Percentiles rank a stretch among this genome's conserved stretches.
Evolutionary conservation across 2,797 vertebrate genomes (phyloP).

Genomic region (Acropternis orthonyx): DNA sequence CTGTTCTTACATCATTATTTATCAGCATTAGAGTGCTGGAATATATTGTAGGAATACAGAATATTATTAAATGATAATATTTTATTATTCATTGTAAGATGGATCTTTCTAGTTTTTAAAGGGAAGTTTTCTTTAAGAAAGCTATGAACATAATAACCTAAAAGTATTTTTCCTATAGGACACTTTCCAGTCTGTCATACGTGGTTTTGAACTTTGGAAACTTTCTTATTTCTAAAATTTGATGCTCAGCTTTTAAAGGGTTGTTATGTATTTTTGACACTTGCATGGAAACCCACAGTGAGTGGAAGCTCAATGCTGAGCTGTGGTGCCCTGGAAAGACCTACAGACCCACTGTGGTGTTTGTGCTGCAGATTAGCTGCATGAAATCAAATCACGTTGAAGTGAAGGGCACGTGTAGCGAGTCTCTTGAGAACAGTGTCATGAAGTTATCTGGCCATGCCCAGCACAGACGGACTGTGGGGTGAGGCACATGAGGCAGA

Average conservation of each 20-base stretch:
- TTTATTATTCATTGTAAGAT: background rate
- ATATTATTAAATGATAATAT: background rate
- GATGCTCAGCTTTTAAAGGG: background rate
- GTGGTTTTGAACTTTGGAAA: background rate
- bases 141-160: background rate
- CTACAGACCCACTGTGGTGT: rapidly evolving
- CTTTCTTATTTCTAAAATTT: background rate
- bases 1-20: background rate
- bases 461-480: background rate
- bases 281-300: background rate
- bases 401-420: rapidly evolving
- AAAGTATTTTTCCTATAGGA: background rate
- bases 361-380: background rate
- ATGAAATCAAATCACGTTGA: background rate
- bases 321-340: background rate
- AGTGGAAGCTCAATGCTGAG: background rate
- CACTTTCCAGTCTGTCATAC: background rate
- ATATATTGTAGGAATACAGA: background rate
- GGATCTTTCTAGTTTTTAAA: background rate
- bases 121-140: background rate
- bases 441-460: background rate
- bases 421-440: background rate
- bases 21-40: background rate
- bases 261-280: background rate
- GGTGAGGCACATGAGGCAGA: background rate